These are phyloP conservation scores for Coregonus ussuriensis DNA, from an alignment of 2,797 vertebrate genomes.

Conservation along the genomic window DNA sequence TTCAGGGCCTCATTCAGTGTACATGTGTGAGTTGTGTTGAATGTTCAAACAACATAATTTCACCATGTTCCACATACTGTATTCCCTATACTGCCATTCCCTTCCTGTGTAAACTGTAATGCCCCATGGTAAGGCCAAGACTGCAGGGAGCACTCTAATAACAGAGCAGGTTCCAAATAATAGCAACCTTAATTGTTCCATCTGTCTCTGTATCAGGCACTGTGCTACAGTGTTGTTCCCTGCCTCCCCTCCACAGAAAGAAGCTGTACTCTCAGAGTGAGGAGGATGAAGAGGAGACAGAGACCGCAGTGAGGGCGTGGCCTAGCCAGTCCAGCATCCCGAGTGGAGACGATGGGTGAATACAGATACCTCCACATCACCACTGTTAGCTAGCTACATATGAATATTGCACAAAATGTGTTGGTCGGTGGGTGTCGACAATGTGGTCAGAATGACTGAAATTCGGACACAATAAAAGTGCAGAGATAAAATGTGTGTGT, in stretches of 20 bases:
- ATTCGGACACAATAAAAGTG: too few relatives aligned
- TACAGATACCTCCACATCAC: background rate
- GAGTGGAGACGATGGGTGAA: constrained; percentile 73
- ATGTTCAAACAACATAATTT: background rate
- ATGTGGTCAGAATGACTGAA: background rate
- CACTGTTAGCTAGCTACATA: background rate
- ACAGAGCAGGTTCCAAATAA: background rate
- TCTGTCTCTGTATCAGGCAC: background rate
- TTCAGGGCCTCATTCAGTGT: constrained; percentile 8
- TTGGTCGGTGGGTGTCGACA: background rate
- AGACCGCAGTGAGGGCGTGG: constrained; percentile 68
- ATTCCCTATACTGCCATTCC: background rate
- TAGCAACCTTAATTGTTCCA: background rate
- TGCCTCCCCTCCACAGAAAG: constrained; percentile 55
- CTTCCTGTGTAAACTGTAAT: background rate
- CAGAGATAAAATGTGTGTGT: background rate
- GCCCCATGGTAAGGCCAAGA: background rate
- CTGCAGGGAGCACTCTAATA: background rate
- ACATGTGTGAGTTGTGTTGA: background rate
- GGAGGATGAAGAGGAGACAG: constrained; percentile 68
- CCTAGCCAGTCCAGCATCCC: constrained; percentile 78
- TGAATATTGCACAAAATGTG: background rate
- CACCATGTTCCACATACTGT: background rate
- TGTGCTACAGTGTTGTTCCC: background rate
- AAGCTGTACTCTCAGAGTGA: constrained; percentile 75